Percentiles rank a stretch among this genome's conserved stretches.
Evolutionary conservation across 2,888 invertebrate genomes (phyloP).

Genomic region (Antheraea assamensis): DNA sequence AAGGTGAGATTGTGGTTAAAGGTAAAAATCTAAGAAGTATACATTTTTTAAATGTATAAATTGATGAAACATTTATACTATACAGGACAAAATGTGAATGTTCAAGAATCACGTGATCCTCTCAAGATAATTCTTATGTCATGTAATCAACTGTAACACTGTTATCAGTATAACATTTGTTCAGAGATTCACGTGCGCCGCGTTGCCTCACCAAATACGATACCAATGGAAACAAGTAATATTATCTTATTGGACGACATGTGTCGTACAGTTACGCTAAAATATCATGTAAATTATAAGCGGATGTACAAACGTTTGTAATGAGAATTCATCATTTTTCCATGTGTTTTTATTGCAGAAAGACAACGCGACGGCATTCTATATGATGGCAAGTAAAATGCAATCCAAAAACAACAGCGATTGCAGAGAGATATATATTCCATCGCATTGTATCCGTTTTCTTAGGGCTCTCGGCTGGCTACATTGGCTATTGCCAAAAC

Average conservation of each 20-base stretch:
- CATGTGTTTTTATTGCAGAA: too few relatives aligned
- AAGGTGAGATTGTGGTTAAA: too few relatives aligned
- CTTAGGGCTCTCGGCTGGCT: too few relatives aligned
- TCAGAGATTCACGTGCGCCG: background rate
- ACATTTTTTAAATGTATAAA: too few relatives aligned
- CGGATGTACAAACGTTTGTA: background rate
- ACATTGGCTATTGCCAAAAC: too few relatives aligned
- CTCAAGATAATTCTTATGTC: background rate
- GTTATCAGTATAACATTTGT: background rate
- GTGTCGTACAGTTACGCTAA: conserved; percentile 5
- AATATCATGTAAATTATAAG: background rate
- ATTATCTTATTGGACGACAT: conserved; percentile 6
- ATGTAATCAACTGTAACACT: background rate
- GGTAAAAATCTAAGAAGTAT: too few relatives aligned
- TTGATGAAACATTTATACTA: background rate
- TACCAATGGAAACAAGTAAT: conserved; percentile 3
- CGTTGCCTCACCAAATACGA: background rate
- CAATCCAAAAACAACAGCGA: too few relatives aligned
- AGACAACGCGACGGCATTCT: too few relatives aligned
- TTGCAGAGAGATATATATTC: too few relatives aligned
- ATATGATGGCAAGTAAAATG: too few relatives aligned
- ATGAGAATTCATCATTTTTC: background rate
- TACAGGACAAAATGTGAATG: background rate
- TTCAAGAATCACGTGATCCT: background rate
- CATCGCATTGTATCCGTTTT: too few relatives aligned